Evolutionary conservation across 2,888 invertebrate genomes (phyloP).

Genomic region (Platypus cylindrus): DNA sequence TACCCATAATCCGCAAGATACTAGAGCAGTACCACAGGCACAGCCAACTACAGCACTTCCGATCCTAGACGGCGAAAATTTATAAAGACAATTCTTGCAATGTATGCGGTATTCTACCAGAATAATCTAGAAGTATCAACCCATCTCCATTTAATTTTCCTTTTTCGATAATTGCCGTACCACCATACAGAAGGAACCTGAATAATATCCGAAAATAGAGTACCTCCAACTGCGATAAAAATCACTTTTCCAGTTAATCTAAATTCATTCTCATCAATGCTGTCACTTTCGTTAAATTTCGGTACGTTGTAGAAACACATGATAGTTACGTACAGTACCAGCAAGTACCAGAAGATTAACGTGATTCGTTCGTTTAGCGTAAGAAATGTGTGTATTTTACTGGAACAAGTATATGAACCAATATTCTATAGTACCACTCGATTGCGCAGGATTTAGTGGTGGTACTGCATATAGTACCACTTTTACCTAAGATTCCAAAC

Average conservation of each 20-base stretch:
- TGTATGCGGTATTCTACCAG: no score
- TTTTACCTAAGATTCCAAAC: conserved; percentile 15
- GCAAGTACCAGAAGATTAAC: conserved; percentile 19
- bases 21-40: conserved; percentile 15
- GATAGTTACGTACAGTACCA: conserved; percentile 16
- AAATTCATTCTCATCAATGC: conserved; percentile 17
- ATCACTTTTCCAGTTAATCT: conserved; percentile 11
- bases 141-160: neutral
- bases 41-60: no score
- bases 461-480: no score
- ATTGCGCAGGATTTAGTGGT: no score
- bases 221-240: no score
- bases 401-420: conserved; percentile 3
- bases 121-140: no score
- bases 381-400: conserved; percentile 9
- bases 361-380: conserved; percentile 17
- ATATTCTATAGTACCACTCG: no score
- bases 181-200: neutral
- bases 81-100: no score
- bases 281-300: conserved; percentile 18
- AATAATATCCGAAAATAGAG: neutral
- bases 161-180: conserved; percentile 1
- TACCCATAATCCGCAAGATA: conserved; percentile 22
- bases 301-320: conserved; percentile 20
- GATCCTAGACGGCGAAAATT: no score